A percentile compares a stretch with the other conserved stretches of the same genome.
Conservation (phyloP, 2,113 vertebrate species). For the Prolemur simus region DNA sequence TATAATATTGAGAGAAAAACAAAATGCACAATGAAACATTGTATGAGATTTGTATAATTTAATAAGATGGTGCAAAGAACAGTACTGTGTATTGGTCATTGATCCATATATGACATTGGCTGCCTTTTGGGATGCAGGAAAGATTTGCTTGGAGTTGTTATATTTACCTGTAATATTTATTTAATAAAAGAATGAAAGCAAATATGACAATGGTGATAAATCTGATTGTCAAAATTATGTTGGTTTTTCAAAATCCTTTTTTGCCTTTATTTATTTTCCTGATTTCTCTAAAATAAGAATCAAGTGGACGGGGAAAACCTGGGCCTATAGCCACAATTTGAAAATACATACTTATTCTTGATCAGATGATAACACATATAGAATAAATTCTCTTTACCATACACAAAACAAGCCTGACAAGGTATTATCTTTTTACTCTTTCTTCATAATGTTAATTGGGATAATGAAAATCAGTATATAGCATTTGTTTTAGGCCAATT, state of each 20-base stretch:
- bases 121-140: slow-evolving; percentile 38
- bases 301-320: background rate
- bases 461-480: background rate
- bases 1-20: background rate
- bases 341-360: slow-evolving; percentile 18
- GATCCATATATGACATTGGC: background rate
- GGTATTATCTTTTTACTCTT: slow-evolving; percentile 1
- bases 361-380: slow-evolving; percentile 11
- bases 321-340: background rate
- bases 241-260: background rate
- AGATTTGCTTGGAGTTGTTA: slow-evolving; percentile 24
- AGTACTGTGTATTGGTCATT: slow-evolving; percentile 18
- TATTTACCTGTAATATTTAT: slow-evolving; percentile 61
- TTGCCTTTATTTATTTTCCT: slow-evolving; percentile 21
- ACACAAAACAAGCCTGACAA: slow-evolving; percentile 1
- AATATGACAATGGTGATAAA: background rate
- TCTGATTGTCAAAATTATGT: slow-evolving; percentile 3
- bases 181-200: slow-evolving; percentile 64
- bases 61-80: slow-evolving; percentile 23
- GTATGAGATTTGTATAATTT: slow-evolving; percentile 8
- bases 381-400: slow-evolving; percentile 1
- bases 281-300: background rate
- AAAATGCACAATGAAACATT: slow-evolving; percentile 8
- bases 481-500: background rate
- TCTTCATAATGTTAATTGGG: background rate